Base-by-base conservation (phyloP, 2,113 vertebrate genomes). In the Crotalus helleri region DNA sequence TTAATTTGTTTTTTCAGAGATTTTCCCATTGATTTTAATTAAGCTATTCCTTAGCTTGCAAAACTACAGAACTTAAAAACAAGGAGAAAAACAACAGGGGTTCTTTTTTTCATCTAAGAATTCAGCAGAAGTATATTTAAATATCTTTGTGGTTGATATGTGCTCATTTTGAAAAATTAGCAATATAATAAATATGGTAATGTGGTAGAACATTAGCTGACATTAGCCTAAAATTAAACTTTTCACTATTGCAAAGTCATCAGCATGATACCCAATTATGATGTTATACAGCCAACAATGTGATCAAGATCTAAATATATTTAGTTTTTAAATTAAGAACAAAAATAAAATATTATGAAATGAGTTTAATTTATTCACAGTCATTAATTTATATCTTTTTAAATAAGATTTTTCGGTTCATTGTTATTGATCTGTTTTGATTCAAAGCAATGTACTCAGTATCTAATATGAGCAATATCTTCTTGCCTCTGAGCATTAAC, bases 41-140 rank as follows among this genome's bases (percentile, higher is more conserved):
- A 81, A 94, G 92, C 0, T 85, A 90, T 89, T 90, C 89, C 39
- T 95, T 91, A 93, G 86, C 23, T 95, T 92, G 92, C 44, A 93
- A 93, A 44, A 44, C 90, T 10, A 87, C 26, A 92, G 17, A 94
- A 74, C 10, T 33, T 88, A 46, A 57, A 89, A 91, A 91, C 1
- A 6, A 64, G 61, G 26, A 64, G 61, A 29, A 64, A 57, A 64
- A 57, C 90, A 85, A 23, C 0, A 10, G 26, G 26, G 29, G 88
- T 87, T 24, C 19, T 51, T 9, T 59, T 17, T 85, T 55, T 91
- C 74, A 21, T 1, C 94, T 93, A 90, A 85, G 92, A 96, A 51
- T 64, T 92, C 90, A 93, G 24, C 91, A 57, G 13, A 94, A 92
- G 89, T 92, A 87, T 55, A 9, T 58, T 95, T 26, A 93, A 92